These are phyloP conservation scores for Hypotaenidia okinawae DNA, from an alignment of 2,797 vertebrate species.

Conservation along the genomic window DNA sequence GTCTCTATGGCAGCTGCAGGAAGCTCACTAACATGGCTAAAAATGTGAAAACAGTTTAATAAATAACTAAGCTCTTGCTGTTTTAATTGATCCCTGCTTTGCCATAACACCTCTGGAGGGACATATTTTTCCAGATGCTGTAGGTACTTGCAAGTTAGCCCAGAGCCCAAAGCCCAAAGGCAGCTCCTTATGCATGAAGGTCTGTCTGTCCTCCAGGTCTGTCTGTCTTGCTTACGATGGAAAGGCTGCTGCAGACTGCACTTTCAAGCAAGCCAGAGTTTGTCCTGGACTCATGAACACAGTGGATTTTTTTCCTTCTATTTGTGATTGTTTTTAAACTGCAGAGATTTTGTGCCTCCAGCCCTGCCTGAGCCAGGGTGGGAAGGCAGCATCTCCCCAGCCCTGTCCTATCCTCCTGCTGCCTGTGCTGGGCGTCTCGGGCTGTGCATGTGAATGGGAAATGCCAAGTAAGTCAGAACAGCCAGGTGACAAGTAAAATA, in stretches of 20 bases:
- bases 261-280: background rate
- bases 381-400: background rate
- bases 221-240: background rate
- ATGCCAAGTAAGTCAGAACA: background rate
- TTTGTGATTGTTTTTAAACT: background rate
- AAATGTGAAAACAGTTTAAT: constrained; percentile 50
- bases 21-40: constrained; percentile 15
- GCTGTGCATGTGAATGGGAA: background rate
- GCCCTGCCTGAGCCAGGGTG: background rate
- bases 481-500: background rate
- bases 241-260: background rate
- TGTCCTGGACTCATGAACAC: rapidly evolving
- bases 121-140: background rate
- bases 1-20: constrained; percentile 57
- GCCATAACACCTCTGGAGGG: background rate
- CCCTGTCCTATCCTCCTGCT: background rate
- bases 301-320: background rate
- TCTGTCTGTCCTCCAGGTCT: background rate
- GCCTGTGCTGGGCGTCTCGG: rapidly evolving
- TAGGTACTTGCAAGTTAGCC: background rate
- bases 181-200: background rate
- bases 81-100: constrained; percentile 36
- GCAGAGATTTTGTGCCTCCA: background rate
- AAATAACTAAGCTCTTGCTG: constrained; percentile 19
- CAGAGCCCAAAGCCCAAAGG: background rate